Conservation (phyloP, 2,113 vertebrate species). For the Saimiri boliviensis region DNA sequence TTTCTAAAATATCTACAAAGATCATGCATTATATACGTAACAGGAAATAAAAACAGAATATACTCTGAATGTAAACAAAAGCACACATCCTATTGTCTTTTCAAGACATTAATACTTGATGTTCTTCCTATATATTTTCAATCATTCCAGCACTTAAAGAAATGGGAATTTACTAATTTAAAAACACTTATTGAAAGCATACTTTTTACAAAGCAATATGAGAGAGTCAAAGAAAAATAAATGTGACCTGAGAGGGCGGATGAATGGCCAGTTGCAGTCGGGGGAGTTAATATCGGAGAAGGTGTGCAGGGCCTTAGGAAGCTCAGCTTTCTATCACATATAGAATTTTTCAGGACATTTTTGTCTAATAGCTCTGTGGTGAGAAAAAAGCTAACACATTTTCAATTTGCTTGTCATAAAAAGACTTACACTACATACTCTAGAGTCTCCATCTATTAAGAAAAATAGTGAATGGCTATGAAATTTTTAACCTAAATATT, state of each 20-base stretch:
- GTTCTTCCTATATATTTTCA: neutral
- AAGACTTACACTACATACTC: neutral
- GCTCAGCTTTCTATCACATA: neutral
- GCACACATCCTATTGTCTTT: neutral
- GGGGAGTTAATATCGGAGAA: neutral
- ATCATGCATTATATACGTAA: neutral
- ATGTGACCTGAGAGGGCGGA: neutral
- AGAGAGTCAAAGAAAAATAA: neutral
- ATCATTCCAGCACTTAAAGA: neutral
- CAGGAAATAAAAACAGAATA: conserved; percentile 3
- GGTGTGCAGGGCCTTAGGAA: neutral
- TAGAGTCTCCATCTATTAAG: neutral
- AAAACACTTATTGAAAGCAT: neutral
- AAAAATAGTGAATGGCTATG: neutral
- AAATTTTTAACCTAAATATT: conserved; percentile 1
- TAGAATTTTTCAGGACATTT: neutral
- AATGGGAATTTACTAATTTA: neutral
- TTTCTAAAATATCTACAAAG: neutral
- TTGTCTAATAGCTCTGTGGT: neutral
- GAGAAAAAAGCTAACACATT: neutral
- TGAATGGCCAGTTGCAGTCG: accelerated
- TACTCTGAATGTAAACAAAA: neutral
- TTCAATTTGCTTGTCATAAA: neutral
- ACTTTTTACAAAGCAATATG: neutral
- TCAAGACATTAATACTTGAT: neutral